A percentile compares a stretch with the other conserved stretches of the same genome.
Evolutionary conservation across 1,140 invertebrate genomes (phyloP).

Genomic region (Trachymyrmex cornetzi): DNA sequence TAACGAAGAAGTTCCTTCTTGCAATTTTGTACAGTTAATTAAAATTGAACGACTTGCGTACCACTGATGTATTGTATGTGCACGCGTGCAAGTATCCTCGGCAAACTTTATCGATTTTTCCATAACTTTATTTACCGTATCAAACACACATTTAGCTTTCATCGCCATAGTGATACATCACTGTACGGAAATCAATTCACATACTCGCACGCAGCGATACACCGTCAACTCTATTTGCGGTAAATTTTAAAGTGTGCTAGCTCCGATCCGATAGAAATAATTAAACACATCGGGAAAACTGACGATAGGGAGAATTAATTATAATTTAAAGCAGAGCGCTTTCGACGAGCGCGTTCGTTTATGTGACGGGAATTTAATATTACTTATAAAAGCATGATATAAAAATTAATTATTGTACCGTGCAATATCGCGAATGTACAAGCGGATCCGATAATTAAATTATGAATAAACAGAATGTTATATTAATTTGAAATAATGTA

Average conservation of each 20-base stretch:
- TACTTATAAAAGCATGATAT: conserved; percentile 33
- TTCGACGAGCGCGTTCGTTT: background rate
- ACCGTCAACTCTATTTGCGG: conserved; percentile 27
- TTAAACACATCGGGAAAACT: conserved; percentile 33
- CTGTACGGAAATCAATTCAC: conserved; percentile 37
- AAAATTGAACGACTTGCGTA: background rate
- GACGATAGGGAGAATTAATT: conserved; percentile 35
- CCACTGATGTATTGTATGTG: no score
- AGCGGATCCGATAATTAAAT: conserved; percentile 20
- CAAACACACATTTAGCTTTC: conserved; percentile 36
- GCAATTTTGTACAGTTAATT: conserved; percentile 1
- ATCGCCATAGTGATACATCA: conserved; percentile 50
- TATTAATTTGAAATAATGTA: conserved; percentile 4
- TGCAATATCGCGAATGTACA: background rate
- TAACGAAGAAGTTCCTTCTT: background rate
- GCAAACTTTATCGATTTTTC: conserved; percentile 39
- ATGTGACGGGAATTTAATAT: conserved; percentile 35
- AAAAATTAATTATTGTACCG: conserved; percentile 35
- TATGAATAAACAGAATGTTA: conserved; percentile 9
- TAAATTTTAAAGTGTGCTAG: conserved; percentile 33
- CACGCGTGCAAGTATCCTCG: background rate
- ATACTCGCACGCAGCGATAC: conserved; percentile 1
- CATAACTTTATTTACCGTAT: conserved; percentile 46
- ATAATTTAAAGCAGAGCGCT: conserved; percentile 41
- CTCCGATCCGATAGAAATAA: conserved; percentile 41